A percentile compares a stretch with the other conserved stretches of the same genome.
Conservation (phyloP, 1,140 invertebrate species). For the Dufourea novaeangliae region DNA sequence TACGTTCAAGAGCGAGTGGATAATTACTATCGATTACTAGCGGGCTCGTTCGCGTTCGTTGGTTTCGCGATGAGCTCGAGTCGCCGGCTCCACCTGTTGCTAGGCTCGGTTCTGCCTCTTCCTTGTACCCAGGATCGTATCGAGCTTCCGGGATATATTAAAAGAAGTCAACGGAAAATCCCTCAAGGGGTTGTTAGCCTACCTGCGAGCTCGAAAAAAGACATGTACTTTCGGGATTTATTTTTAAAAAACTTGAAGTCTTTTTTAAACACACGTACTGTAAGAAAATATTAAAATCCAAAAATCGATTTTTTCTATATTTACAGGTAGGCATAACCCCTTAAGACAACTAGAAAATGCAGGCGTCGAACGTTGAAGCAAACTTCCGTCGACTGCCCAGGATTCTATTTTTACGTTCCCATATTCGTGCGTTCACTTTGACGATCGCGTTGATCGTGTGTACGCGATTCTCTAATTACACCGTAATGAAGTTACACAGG, state of each 20-base stretch:
- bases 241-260: no score
- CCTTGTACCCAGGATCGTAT: slow-evolving; percentile 1
- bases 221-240: not conserved
- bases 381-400: no score
- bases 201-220: no score
- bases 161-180: not conserved
- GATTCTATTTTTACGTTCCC: not conserved
- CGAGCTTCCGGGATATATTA: slow-evolving; percentile 3
- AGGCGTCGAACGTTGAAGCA: no score
- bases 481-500: slow-evolving; percentile 10
- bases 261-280: no score
- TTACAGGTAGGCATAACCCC: no score
- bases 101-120: slow-evolving; percentile 40
- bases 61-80: slow-evolving; percentile 38
- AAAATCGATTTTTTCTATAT: no score
- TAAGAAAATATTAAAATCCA: no score
- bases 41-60: slow-evolving; percentile 29
- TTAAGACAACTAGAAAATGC: no score
- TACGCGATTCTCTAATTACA: slow-evolving; percentile 1
- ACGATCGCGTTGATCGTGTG: not conserved
- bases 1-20: slow-evolving; percentile 47
- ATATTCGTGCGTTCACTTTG: not conserved
- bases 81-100: slow-evolving; percentile 60
- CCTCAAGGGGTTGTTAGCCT: not conserved
- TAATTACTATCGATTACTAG: slow-evolving; percentile 62